These are phyloP conservation scores for Notocelia uddmanniana DNA, from an alignment of 2,888 invertebrate species.

Conservation along the genomic window DNA sequence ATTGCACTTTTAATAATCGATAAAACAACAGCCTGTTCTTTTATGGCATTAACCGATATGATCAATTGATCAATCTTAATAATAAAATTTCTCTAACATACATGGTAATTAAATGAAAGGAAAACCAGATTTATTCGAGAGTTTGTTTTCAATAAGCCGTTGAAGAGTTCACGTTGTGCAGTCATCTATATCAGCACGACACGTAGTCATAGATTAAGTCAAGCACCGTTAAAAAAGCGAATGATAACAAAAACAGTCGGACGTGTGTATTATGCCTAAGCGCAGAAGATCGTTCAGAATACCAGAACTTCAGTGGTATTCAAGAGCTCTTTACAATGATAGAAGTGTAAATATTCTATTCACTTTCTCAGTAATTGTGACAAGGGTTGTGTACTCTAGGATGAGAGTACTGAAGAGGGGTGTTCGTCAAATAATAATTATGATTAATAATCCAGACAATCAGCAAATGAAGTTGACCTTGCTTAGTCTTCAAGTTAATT, in stretches of 20 bases:
- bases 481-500: background rate
- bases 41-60: too few relatives aligned
- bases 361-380: slow-evolving; percentile 5
- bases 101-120: too few relatives aligned
- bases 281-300: slow-evolving; percentile 21
- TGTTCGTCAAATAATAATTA: background rate
- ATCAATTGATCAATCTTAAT: too few relatives aligned
- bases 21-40: too few relatives aligned
- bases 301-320: slow-evolving; percentile 25
- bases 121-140: too few relatives aligned
- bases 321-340: slow-evolving; percentile 28
- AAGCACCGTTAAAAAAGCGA: background rate
- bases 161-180: too few relatives aligned
- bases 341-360: slow-evolving; percentile 27
- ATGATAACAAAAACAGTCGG: background rate
- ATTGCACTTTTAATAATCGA: too few relatives aligned
- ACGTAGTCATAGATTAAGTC: too few relatives aligned
- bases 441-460: background rate
- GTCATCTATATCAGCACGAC: too few relatives aligned
- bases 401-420: background rate
- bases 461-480: background rate
- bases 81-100: too few relatives aligned
- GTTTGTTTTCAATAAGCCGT: too few relatives aligned
- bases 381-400: background rate
- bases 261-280: slow-evolving; percentile 31